These are phyloP conservation scores for Brachionus sp. DNA, from an alignment of 1,140 invertebrate genomes.

Conservation along the genomic window DNA sequence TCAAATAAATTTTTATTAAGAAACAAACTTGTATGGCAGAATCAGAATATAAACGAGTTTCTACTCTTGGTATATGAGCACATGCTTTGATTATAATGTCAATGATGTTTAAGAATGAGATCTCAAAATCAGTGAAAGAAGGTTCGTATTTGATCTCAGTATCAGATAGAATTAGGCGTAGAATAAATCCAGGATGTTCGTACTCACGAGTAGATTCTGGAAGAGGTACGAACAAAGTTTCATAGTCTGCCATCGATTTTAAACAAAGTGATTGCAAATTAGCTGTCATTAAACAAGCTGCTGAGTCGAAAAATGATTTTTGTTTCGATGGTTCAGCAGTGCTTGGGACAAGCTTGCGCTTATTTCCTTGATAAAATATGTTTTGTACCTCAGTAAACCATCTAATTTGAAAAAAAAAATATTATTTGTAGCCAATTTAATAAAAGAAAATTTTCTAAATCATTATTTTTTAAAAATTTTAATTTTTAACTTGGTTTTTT, in stretches of 20 bases:
- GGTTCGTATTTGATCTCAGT: conserved; percentile 74
- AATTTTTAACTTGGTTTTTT: too few species aligned
- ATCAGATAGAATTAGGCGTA: conserved; percentile 68
- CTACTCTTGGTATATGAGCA: conserved; percentile 69
- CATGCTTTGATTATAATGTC: conserved; percentile 71
- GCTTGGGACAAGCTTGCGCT: conserved; percentile 71
- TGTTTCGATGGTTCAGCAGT: conserved; percentile 66
- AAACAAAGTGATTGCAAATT: conserved; percentile 75
- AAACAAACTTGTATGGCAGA: conserved; percentile 17
- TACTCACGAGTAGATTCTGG: conserved; percentile 61
- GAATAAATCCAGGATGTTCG: conserved; percentile 64
- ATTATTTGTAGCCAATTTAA: too few species aligned
- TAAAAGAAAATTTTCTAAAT: too few species aligned
- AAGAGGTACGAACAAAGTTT: conserved; percentile 71
- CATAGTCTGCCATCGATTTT: conserved; percentile 74
- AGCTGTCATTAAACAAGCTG: conserved; percentile 78
- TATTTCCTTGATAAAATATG: conserved; percentile 66
- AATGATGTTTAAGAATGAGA: conserved; percentile 69
- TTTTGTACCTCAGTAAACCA: conserved; percentile 66
- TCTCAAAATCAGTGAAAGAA: conserved; percentile 70
- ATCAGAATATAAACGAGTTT: conserved; percentile 63
- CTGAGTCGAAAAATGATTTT: conserved; percentile 75
- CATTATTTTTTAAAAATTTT: too few species aligned
- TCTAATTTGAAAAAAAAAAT: conserved; percentile 48
- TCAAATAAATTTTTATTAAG: neutral